Base-by-base conservation (phyloP, 2,888 invertebrate genomes). In the Drosophila kambysellisi region DNA sequence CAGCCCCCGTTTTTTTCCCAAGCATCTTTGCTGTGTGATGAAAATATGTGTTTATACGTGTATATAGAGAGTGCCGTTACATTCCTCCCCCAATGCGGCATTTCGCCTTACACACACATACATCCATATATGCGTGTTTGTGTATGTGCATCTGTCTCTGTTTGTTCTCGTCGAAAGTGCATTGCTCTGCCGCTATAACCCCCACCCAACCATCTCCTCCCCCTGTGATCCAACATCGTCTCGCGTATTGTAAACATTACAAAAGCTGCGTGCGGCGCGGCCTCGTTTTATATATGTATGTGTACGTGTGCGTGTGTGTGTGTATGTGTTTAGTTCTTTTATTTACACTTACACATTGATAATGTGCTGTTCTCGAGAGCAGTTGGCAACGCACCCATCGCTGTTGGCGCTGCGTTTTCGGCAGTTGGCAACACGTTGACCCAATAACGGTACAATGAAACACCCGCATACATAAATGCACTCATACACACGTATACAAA, bases 351-450 rank as follows among this genome's bases (percentile, higher is more conserved):
- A 74, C 79, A 78, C 78, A 72, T 73, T 78, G 64, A 65, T 82
- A 78, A 63, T 70, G 65, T 51, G 60, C 63, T 71, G 58, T 63
- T 67, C 67, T 74, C 74, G 46, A 63, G 17, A 41, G 64, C 89
- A 68, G 85, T 86, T 89, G 82, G 89, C 86, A 88, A 73, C 81
- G 70, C 65, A 74, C 79, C 67, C 74, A 58, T 73, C 67, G 39
- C 52, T 41, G 61, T 50, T 41, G 61, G 56, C 70, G 58, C 77
- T 83, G 81, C 74, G 71, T 86, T 88, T 89, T 84, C 82, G 89
- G 88, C 88, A 79, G 86, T 87, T 87, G 89, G 90, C 86, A 89
- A 85, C 90, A 81, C 80, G 87, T 73, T 90, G 87, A 88, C 87
- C 87, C 70, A 88, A 88, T 86, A 90, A 86, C 90, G 77, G 87